Evolutionary conservation across 1,140 invertebrate genomes (phyloP).

Genomic region (Tenebrio molitor): DNA sequence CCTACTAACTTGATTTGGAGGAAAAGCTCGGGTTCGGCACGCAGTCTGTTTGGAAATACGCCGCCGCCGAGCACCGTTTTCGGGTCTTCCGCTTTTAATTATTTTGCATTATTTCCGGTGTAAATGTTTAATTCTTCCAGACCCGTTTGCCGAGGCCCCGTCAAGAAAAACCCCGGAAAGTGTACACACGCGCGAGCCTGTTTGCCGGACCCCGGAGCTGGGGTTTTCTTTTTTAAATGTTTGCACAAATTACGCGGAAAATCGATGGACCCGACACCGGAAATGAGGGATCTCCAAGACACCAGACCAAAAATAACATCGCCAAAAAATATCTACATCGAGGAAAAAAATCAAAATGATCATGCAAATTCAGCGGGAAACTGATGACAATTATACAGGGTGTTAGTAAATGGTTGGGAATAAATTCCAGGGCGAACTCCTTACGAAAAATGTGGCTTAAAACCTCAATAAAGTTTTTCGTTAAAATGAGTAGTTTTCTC

Average conservation of each 20-base stretch:
- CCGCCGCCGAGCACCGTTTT: slow-evolving; percentile 3
- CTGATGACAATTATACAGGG: no score
- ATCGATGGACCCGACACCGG: slow-evolving; percentile 1
- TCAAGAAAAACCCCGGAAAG: slow-evolving; percentile 20
- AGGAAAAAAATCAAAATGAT: no score
- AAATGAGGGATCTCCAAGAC: no score
- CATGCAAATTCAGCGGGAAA: no score
- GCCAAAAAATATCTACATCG: no score
- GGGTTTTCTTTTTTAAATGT: not conserved
- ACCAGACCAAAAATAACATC: no score
- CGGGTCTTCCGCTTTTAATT: slow-evolving; percentile 42
- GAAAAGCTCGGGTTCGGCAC: slow-evolving; percentile 31
- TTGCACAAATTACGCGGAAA: slow-evolving; percentile 10
- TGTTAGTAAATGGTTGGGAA: no score
- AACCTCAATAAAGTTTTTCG: no score
- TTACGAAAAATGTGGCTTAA: no score
- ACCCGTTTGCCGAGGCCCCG: slow-evolving; percentile 1
- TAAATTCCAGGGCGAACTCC: no score
- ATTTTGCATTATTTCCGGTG: slow-evolving; percentile 36
- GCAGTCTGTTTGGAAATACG: slow-evolving; percentile 10
- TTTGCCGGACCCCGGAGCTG: not conserved
- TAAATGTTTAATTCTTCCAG: slow-evolving; percentile 24
- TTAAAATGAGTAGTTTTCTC: no score
- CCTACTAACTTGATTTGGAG: slow-evolving; percentile 53
- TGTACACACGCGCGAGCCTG: not conserved